Evolutionary conservation across 1,140 invertebrate genomes (phyloP), one percentile per base, ranked within the genome.

Genomic region (Achroia grisella): DNA sequence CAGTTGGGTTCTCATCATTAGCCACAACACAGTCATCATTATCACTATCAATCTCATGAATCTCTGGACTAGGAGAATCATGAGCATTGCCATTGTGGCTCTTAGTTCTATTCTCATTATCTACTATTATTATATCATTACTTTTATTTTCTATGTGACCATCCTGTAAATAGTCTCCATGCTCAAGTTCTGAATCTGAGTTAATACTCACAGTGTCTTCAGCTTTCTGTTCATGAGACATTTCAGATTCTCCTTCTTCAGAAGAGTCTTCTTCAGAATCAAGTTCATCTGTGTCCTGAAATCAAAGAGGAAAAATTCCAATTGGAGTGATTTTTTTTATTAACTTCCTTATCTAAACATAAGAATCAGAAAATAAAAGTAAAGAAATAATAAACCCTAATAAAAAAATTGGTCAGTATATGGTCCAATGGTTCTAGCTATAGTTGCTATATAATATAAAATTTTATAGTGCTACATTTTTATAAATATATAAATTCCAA

Each of bases 11-110:
- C 51, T 69, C 69, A 50, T 62, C 54, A 48, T 61, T 43, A 27
- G 50, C 56, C 10, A 55, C 8, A 0, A 61, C 48, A 59, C 48
- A 58, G 34, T 50, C 56, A 17, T 71, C 71, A 56, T 63, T 65
- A 44, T 73, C 67, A 65, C 62, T 67, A 10, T 52, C 42, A 37
- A 73, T 67, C 52, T 76, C 67, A 27, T 71, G 57, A 14, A 71
- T 44, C 40, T 75, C 71, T 10, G 57, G 48, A 48, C 53, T 66
- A 9, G 48, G 43, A 37, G 56, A 51, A 10, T 51, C 54, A 33
- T 48, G 48, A 13, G 41, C 48, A 15, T 71, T 51, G 4, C 56
- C 64, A 51, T 73, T 68, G 30, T 62, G 40, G 40, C 39, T 53
- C 11, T 50, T 48, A 9, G 42, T 27, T 34, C 50, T 41, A 29